Evolutionary conservation across 2,797 vertebrate species (phyloP).

Genomic region (Rhincodon typus): DNA sequence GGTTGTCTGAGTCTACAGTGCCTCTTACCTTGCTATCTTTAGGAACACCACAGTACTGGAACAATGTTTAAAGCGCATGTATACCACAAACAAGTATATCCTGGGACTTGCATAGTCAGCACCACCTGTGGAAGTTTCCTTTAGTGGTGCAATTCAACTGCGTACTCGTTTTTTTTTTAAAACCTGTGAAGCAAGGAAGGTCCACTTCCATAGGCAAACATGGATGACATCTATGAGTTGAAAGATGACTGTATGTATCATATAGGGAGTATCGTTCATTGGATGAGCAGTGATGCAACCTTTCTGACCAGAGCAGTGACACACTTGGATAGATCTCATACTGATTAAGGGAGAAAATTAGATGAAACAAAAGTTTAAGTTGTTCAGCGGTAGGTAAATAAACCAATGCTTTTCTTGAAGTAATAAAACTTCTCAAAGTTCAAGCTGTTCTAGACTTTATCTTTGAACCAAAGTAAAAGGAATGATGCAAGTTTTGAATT

Average conservation of each 20-base stretch:
- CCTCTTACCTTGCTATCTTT: background rate
- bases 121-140: background rate
- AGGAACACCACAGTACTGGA: too few relatives aligned
- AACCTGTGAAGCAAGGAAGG: background rate
- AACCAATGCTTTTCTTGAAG: background rate
- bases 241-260: background rate
- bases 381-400: background rate
- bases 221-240: background rate
- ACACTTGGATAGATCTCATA: background rate
- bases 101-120: background rate
- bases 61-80: background rate
- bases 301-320: background rate
- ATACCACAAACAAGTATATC: background rate
- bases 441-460: background rate
- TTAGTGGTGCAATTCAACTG: background rate
- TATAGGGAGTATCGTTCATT: background rate
- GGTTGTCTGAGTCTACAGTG: too few relatives aligned
- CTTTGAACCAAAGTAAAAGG: background rate
- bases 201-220: background rate
- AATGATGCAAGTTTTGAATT: background rate
- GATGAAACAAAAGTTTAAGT: background rate
- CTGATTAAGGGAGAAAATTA: background rate
- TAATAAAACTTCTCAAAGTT: background rate
- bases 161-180: background rate
- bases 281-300: background rate